phyloP scores from a whole-genome alignment of 2,888 invertebrate species.

The Cremastinae sp. region DNA sequence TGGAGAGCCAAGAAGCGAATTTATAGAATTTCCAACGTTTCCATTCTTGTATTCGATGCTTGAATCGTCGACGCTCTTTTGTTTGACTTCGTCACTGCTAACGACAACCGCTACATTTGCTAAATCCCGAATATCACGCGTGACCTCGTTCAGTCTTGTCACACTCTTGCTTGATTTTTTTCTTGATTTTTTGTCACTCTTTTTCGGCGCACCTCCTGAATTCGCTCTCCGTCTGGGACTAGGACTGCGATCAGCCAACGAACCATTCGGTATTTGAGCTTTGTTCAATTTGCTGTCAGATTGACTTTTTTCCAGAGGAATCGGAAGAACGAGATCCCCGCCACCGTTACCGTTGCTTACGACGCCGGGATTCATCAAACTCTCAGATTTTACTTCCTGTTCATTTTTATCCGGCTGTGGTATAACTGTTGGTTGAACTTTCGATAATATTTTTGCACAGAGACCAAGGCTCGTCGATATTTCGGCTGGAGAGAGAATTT shows the following conservation, averaged over 20 bases:
- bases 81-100: slow-evolving; percentile 70
- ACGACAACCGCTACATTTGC: slow-evolving; percentile 73
- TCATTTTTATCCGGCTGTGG: slow-evolving; percentile 74
- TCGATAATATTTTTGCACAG: slow-evolving; percentile 87
- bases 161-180: slow-evolving; percentile 80
- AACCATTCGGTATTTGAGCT: slow-evolving; percentile 67
- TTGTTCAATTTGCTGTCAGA: slow-evolving; percentile 85
- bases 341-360: slow-evolving; percentile 17
- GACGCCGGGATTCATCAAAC: not conserved
- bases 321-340: slow-evolving; percentile 68
- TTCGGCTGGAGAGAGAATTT: slow-evolving; percentile 83
- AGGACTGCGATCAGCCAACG: slow-evolving; percentile 73
- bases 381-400: slow-evolving; percentile 61
- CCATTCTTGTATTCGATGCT: slow-evolving; percentile 67
- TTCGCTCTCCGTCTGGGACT: slow-evolving; percentile 77
- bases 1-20: slow-evolving; percentile 55
- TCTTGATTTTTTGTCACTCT: slow-evolving; percentile 82
- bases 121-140: slow-evolving; percentile 66
- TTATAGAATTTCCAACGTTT: slow-evolving; percentile 43
- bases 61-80: slow-evolving; percentile 76
- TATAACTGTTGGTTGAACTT: slow-evolving; percentile 86
- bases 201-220: slow-evolving; percentile 78
- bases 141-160: slow-evolving; percentile 73
- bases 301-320: slow-evolving; percentile 84
- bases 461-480: slow-evolving; percentile 85